Evolutionary conservation across 2,797 vertebrate species (phyloP), one percentile per base, ranked within the genome.

Genomic region (Gymnocypris eckloni): DNA sequence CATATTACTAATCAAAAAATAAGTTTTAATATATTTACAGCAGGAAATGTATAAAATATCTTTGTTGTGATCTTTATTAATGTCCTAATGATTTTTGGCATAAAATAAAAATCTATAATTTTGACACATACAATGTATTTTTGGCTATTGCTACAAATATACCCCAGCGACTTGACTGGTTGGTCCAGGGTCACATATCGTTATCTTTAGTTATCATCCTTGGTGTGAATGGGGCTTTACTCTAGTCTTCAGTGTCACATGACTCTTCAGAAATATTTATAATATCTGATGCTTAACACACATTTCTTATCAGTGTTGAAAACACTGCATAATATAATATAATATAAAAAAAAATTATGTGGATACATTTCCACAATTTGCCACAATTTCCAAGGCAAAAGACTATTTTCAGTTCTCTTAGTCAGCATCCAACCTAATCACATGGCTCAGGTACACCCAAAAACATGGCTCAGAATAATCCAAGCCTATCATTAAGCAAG

Each of bases 401-500:
- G 64, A 28, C 18, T 50, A 52, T 52, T 50, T 67, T 67, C 10
- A 33, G 28, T 69, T 16, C 43, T 80, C 61, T 80, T 66, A 50
- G 13, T 67, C 59, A 56, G 16, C 33, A 84, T 54, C 6, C 50
- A 33, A 43, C 73, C 37, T 45, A 78, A 84, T 41, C 41, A 11
- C 39, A 78, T 4, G 0, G 37, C 48, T 78, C 37, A 84, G 64
- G 43, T 83, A 66, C 20, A 76, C 18, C 43, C 43, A 43, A 61
- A 81, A 52, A 81, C 43, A 80, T 22, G 39, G 50, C 64, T 67
- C 83, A 25, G 48, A 84, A 56, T 69, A 78, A 84, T 43, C n/a
- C 64, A 84, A 43, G 15, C 28, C 82, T 67, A 25, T 77, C 59
- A 84, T 77, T 77, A 67, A 69, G 67, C 72, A 77, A 84, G 54